phyloP scores from a whole-genome alignment of 2,888 invertebrate species.

The Encarsia formosa region DNA sequence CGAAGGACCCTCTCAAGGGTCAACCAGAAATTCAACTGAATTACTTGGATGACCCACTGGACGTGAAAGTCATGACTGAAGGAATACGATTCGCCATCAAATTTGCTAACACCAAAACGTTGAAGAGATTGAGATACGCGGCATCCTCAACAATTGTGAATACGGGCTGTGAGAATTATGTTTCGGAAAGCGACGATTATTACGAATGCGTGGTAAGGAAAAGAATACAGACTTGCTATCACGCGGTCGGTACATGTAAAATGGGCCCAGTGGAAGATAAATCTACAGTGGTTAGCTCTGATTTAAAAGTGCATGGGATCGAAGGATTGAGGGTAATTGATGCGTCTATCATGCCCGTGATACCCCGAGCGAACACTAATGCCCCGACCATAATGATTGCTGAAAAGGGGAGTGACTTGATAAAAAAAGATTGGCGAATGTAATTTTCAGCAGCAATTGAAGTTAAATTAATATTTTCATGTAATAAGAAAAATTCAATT shows the following conservation, averaged over 20 bases:
- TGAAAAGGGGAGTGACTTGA: slow-evolving; percentile 54
- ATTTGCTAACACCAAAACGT: slow-evolving; percentile 48
- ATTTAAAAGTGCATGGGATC: slow-evolving; percentile 50
- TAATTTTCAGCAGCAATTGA: no score
- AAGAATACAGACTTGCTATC: neutral
- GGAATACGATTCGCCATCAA: slow-evolving; percentile 59
- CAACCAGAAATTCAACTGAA: slow-evolving; percentile 70
- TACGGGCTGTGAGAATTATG: slow-evolving; percentile 2
- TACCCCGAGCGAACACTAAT: slow-evolving; percentile 55
- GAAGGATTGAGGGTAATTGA: slow-evolving; percentile 53
- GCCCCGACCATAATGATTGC: slow-evolving; percentile 55
- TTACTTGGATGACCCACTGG: slow-evolving; percentile 61
- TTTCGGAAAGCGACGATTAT: slow-evolving; percentile 5
- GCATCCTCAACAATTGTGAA: slow-evolving; percentile 43
- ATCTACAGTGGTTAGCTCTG: slow-evolving; percentile 46
- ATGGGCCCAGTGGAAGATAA: slow-evolving; percentile 47
- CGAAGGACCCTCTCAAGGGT: slow-evolving; percentile 50
- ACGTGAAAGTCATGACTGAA: slow-evolving; percentile 60
- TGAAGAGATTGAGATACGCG: neutral
- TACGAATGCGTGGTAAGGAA: slow-evolving; percentile 3
- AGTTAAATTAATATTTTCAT: no score
- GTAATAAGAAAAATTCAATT: no score
- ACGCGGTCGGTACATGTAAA: slow-evolving; percentile 47
- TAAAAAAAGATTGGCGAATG: slow-evolving; percentile 45
- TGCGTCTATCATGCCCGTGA: slow-evolving; percentile 54